Percentiles rank a stretch among this genome's conserved stretches.
These are phyloP conservation scores for Trematocara zebra DNA, from an alignment of 2,113 vertebrate genomes.

Conservation along the genomic window DNA sequence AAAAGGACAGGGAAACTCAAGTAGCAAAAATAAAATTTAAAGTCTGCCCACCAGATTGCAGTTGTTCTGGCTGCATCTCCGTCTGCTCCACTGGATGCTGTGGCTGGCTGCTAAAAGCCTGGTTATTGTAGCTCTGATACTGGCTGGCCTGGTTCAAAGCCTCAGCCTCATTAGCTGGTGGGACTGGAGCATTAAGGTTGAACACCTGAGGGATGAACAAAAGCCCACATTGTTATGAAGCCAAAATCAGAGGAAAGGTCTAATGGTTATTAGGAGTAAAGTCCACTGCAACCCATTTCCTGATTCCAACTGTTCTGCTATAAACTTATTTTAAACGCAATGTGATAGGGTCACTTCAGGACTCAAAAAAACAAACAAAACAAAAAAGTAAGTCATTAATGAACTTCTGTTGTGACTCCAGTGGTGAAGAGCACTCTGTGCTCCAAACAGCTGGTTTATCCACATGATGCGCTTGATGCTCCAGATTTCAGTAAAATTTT, in stretches of 20 bases:
- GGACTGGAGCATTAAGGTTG: constrained; percentile 97
- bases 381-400: background rate
- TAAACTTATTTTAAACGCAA: background rate
- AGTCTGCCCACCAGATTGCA: constrained; percentile 83
- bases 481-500: background rate
- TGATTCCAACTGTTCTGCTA: background rate
- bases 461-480: background rate
- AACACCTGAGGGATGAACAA: constrained; percentile 81
- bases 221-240: constrained; percentile 24
- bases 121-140: constrained; percentile 91
- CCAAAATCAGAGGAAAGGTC: constrained; percentile 35
- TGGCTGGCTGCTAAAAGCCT: constrained; percentile 85
- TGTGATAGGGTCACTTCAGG: background rate
- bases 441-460: background rate
- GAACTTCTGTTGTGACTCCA: background rate
- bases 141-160: constrained; percentile 88
- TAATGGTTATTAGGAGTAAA: constrained; percentile 4
- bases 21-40: background rate
- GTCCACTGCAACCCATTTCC: background rate
- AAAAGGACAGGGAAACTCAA: background rate
- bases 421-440: background rate
- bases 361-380: background rate
- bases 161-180: constrained; percentile 91
- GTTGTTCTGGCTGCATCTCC: constrained; percentile 89
- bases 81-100: constrained; percentile 86